Percentiles rank a stretch among this genome's conserved stretches.
Conservation (phyloP, 1,140 invertebrate genomes). For the Drosophila kanapiae region DNA sequence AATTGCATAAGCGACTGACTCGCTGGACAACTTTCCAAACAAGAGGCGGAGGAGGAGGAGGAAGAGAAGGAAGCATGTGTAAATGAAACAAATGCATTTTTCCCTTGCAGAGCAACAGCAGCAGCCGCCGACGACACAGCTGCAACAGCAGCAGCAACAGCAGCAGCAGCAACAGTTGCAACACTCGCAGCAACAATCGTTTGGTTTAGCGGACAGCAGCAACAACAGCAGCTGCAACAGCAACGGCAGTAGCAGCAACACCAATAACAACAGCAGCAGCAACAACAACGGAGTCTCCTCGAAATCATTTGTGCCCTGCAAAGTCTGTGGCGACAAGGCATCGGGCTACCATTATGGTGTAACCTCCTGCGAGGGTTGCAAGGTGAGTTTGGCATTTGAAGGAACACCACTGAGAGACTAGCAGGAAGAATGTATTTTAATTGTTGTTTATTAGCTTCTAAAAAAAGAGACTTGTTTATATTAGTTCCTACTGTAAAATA, state of each 20-base stretch:
- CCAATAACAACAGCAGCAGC: constrained; percentile 86
- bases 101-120: constrained; percentile 72
- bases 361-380: constrained; percentile 99
- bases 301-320: constrained; percentile 96
- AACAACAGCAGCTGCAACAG: constrained; percentile 84
- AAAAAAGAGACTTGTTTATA: too few relatives aligned
- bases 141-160: constrained; percentile 30
- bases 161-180: constrained; percentile 41
- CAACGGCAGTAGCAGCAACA: constrained; percentile 48
- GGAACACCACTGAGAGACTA: not conserved
- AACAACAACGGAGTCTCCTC: constrained; percentile 84
- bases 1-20: constrained; percentile 50
- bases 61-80: constrained; percentile 37
- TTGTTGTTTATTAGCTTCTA: too few relatives aligned
- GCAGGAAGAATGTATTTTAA: not conserved
- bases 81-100: constrained; percentile 62
- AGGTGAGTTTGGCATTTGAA: constrained; percentile 90
- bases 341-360: constrained; percentile 99
- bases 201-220: constrained; percentile 91
- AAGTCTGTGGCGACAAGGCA: constrained; percentile 99
- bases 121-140: constrained; percentile 38
- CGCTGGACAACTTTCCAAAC: constrained; percentile 60
- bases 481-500: too few relatives aligned
- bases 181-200: constrained; percentile 89
- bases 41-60: constrained; percentile 21